Percentiles rank a stretch among this genome's conserved stretches.
These are phyloP conservation scores for Luscinia megarhynchos DNA, from an alignment of 2,797 vertebrate genomes.

Conservation along the genomic window DNA sequence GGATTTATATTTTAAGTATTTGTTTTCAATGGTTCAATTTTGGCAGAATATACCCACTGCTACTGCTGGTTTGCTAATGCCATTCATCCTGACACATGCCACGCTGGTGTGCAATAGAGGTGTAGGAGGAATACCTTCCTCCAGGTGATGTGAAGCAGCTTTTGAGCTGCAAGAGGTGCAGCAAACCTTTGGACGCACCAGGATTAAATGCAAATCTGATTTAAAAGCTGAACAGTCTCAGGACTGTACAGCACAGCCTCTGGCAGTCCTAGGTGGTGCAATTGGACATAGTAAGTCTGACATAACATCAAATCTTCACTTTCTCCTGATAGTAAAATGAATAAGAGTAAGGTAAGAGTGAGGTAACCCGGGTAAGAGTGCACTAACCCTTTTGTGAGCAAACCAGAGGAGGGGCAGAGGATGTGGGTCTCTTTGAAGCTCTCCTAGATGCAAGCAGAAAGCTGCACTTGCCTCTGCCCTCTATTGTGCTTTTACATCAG, in stretches of 20 bases:
- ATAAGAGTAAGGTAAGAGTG: background rate
- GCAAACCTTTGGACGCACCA: background rate
- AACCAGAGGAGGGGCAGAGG: background rate
- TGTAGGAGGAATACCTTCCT: background rate
- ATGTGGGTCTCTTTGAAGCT: background rate
- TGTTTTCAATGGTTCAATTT: background rate
- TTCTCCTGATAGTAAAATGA: background rate
- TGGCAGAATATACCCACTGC: background rate
- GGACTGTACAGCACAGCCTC: background rate
- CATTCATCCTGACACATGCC: background rate
- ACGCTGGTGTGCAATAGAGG: fast-evolving
- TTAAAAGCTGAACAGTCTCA: background rate
- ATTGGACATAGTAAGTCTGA: background rate
- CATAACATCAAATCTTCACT: background rate
- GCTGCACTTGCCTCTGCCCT: background rate
- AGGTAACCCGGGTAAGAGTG: background rate
- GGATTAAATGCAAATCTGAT: background rate
- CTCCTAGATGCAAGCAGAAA: background rate
- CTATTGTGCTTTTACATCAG: background rate
- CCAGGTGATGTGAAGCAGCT: background rate
- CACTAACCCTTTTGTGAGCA: background rate
- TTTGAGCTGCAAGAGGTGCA: background rate
- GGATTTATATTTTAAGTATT: background rate
- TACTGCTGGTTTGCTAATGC: background rate
- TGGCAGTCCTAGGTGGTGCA: background rate